Percentiles rank a stretch among this genome's conserved stretches.
These are phyloP conservation scores for Zaprionus ghesquierei DNA, from an alignment of 1,140 invertebrate genomes.

Conservation along the genomic window DNA sequence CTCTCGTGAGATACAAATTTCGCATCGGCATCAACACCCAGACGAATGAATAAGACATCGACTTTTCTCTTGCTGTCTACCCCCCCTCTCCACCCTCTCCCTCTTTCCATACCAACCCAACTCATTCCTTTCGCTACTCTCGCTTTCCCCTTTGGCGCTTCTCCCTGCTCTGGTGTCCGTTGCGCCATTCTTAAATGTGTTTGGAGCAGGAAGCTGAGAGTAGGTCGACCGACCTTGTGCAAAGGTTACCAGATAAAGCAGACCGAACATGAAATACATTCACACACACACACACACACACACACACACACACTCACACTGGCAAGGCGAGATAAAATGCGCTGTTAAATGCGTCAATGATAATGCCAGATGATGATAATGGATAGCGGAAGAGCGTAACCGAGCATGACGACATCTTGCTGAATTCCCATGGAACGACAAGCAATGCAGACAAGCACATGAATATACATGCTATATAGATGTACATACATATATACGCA, in stretches of 20 bases:
- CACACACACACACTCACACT: not conserved
- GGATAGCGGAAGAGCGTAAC: constrained; percentile 40
- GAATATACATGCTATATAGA: not conserved
- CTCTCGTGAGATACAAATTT: constrained; percentile 35
- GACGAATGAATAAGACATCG: constrained; percentile 35
- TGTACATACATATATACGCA: not conserved
- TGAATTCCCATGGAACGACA: constrained; percentile 27
- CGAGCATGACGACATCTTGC: constrained; percentile 24
- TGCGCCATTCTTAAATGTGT: not conserved
- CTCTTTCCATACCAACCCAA: not conserved
- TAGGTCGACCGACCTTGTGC: constrained; percentile 39
- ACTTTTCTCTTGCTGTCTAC: not conserved
- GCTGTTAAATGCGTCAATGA: constrained; percentile 47
- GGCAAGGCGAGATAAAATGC: constrained; percentile 21
- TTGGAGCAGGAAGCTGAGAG: constrained; percentile 14
- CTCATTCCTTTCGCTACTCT: not conserved
- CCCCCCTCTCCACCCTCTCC: not conserved
- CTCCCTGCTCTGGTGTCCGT: not conserved
- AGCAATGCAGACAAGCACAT: not conserved
- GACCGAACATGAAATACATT: constrained; percentile 5
- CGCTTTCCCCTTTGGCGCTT: not conserved
- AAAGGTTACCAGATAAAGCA: constrained; percentile 43
- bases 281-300: not conserved
- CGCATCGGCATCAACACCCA: constrained; percentile 31
- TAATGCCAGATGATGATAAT: constrained; percentile 46